A percentile compares a stretch with the other conserved stretches of the same genome.
These are phyloP conservation scores for Drosophila cognata DNA, from an alignment of 2,888 invertebrate genomes.

Conservation along the genomic window DNA sequence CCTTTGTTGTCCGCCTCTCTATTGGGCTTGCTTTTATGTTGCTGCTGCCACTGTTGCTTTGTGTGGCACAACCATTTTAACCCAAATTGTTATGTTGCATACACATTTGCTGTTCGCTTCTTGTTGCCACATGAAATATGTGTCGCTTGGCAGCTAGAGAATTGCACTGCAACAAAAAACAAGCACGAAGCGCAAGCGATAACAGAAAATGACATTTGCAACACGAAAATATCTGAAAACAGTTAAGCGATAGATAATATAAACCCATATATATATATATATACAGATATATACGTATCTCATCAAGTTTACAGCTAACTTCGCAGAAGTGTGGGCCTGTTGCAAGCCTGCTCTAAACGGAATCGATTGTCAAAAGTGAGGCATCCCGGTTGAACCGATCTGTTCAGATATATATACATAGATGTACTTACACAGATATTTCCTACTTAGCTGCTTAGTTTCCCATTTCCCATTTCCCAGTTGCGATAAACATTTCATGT, in stretches of 20 bases:
- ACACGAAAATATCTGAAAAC: background rate
- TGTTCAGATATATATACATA: background rate
- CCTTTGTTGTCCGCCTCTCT: constrained; percentile 46
- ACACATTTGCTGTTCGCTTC: constrained; percentile 52
- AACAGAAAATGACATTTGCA: background rate
- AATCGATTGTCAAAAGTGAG: background rate
- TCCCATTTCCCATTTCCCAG: background rate
- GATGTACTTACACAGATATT: background rate
- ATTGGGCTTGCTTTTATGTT: constrained; percentile 60
- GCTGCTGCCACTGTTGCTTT: constrained; percentile 40
- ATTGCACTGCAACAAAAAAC: background rate
- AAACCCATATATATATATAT: no score
- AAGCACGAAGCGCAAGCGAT: background rate
- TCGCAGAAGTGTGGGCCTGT: background rate
- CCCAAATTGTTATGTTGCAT: constrained; percentile 64
- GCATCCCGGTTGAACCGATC: background rate
- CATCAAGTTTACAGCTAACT: background rate
- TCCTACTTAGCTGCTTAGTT: background rate
- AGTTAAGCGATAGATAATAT: background rate
- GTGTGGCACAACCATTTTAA: constrained; percentile 68
- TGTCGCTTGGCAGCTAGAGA: constrained; percentile 32
- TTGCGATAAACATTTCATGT: background rate
- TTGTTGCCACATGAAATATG: constrained; percentile 51
- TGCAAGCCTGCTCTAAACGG: background rate
- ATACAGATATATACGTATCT: background rate